Base-by-base conservation (phyloP, 2,888 invertebrate genomes). In the Xestia sexstrigata region DNA sequence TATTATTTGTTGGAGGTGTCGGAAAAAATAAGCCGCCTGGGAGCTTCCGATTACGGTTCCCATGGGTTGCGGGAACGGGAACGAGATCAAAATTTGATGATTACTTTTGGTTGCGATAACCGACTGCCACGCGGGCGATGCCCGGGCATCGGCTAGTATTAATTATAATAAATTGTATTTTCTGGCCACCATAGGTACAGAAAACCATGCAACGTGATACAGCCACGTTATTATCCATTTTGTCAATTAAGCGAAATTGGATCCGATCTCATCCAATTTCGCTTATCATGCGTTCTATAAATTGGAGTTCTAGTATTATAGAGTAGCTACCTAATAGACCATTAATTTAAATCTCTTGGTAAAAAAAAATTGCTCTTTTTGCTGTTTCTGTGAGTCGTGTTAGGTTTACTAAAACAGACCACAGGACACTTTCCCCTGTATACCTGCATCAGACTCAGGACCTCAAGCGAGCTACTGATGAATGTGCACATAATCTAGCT, bases 241-340 rank as follows among this genome's bases (percentile, higher is more conserved):
- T 52, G 47, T 74, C 39, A 68, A 81, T 62, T 67, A 55, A 67
- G 74, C 74, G 81, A 74, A 81, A 81, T 79, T 74, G 45, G 45
- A 79, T 39, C 15, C 60, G 47, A 67, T 67, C n/a, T 42, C 23
- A 65, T 42, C 42, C 65, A 65, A 65, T 65, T 65, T 42, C 42
- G 42, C n/a, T n/a, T 42, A 65, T 62, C 23, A 49, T 62, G 47
- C 62, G 47, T 74, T 68, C n/a, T 49, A 23, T 70, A 52, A 9
- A 62, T 11, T 35, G 20, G 20, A 62, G 20, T 62, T 35, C 60
- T 60, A 30, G 17, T 52, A 35, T 35, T 35, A 55, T 35, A 73
- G 30, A 74, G 26, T 67, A 65, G 45, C 26, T 74, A 74, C 23
- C 42, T 45, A 30, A 47, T 62, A 49, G 7, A 49, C 62, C 17